Evolutionary conservation across 53 echinoderm and acorn worm species (phyloP), one percentile per base, ranked within the genome.

Genomic region (Stichopus horrens): DNA sequence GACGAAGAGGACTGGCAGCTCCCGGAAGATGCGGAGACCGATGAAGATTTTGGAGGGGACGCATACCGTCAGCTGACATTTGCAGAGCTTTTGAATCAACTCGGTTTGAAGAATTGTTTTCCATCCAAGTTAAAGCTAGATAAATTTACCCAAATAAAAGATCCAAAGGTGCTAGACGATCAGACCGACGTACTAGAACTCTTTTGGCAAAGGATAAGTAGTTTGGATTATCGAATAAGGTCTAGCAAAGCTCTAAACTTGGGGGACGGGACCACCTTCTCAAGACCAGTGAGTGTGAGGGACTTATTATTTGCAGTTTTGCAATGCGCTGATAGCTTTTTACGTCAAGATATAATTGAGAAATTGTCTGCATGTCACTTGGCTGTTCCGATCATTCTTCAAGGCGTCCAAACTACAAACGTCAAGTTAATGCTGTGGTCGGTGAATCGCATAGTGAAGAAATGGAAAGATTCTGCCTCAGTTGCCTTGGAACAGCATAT

Each of bases 351-450:
- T 23, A 67, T 89, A 7, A 68, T 89, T 9, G 81, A 73, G 9
- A 89, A 89, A 89, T 14, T 89, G 74, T 59, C 89, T n/a, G 71
- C 51, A 14, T 89, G 89, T 55, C 80, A 89, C 19, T 65, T 89
- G 18, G 89, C 74, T 55, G 74, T 89, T 23, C 89, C 89, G 20
- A 23, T 86, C 7, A 21, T 86, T 59, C 9, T 86, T 4, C 71
- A 51, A 10, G 66, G 71, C 66, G 8, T 86, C 5, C 8, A 4
- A 4, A 10, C 14, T 21, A 22, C 8, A 52, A 86, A 68, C 9
- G 2, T 53, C 13, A 65, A 6, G n/a, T 86, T 86, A 6, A 20
- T 86, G 9, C 18, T 86, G 21, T 86, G 86, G 86, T 86, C 66
- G 7, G 22, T 86, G 9, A 9, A 67, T 0, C 66, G 71, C 7